Evolutionary conservation across 64 coral and sea anemone genomes (phyloP).

Genomic region (Montipora foliosa): DNA sequence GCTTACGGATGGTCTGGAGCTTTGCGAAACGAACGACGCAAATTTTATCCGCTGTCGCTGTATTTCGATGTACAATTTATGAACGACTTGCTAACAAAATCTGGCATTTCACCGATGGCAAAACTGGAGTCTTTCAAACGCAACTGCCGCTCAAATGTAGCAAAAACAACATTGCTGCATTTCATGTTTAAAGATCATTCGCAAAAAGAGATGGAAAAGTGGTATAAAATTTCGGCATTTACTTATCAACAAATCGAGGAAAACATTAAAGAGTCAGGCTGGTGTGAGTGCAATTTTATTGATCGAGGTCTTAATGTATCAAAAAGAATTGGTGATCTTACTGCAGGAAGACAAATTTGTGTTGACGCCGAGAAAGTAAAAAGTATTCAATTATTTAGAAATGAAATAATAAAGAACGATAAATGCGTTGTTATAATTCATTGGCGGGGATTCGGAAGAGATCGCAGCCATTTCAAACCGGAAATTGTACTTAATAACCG

Average conservation of each 20-base stretch:
- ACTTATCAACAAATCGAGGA: slow-evolving; percentile 55
- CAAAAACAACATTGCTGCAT: slow-evolving; percentile 86
- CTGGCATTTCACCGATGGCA: slow-evolving; percentile 62
- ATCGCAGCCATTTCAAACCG: slow-evolving; percentile 87
- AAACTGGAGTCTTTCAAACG: slow-evolving; percentile 79
- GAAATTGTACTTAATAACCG: slow-evolving; percentile 65
- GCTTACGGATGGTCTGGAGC: slow-evolving; percentile 83
- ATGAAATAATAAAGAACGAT: slow-evolving; percentile 63
- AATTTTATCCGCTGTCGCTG: slow-evolving; percentile 83
- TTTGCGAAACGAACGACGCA: slow-evolving; percentile 65
- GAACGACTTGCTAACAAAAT: slow-evolving; percentile 79
- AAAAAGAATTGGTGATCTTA: slow-evolving; percentile 67
- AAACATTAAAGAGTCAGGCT: slow-evolving; percentile 57
- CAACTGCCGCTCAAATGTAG: slow-evolving; percentile 56
- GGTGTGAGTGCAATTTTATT: slow-evolving; percentile 97
- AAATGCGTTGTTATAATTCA: slow-evolving; percentile 86
- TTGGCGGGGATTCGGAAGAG: slow-evolving; percentile 90
- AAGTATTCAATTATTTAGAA: slow-evolving; percentile 65
- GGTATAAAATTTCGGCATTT: slow-evolving; percentile 75
- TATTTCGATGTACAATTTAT: slow-evolving; percentile 91
- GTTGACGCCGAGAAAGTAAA: slow-evolving; percentile 84
- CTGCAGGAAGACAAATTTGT: slow-evolving; percentile 80
- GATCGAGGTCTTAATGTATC: slow-evolving; percentile 82
- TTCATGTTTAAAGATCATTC: slow-evolving; percentile 79
- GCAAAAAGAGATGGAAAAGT: slow-evolving; percentile 65